Evolutionary conservation across 2,113 vertebrate species (phyloP).

Genomic region (Craseonycteris thonglongyai): DNA sequence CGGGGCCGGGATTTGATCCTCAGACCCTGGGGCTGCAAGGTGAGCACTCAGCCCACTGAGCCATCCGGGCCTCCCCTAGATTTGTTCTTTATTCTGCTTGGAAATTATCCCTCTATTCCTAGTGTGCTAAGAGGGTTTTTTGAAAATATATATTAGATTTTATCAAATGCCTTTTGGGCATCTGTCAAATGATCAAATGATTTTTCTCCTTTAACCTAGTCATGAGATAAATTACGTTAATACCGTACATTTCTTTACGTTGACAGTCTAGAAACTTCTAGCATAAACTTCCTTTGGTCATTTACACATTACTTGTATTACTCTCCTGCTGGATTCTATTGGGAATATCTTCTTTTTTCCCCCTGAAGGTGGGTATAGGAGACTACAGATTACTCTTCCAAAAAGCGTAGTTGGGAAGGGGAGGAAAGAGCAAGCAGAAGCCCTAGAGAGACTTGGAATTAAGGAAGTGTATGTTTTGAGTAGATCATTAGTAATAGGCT

Average conservation of each 20-base stretch:
- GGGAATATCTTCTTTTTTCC: background rate
- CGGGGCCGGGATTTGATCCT: too few relatives aligned
- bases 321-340: background rate
- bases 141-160: background rate
- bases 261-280: background rate
- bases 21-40: too few relatives aligned
- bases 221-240: background rate
- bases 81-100: background rate
- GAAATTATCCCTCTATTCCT: background rate
- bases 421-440: background rate
- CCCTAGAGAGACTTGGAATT: background rate
- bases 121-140: background rate
- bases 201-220: constrained; percentile 23
- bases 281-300: background rate
- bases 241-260: background rate
- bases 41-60: too few relatives aligned
- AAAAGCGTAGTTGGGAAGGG: background rate
- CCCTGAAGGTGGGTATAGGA: background rate
- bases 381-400: background rate
- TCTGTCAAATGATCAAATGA: background rate
- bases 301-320: background rate
- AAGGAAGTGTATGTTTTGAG: background rate
- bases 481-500: background rate
- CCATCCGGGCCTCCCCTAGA: too few relatives aligned
- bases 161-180: background rate